A percentile compares a stretch with the other conserved stretches of the same genome.
These are phyloP conservation scores for Orycteropus afer DNA, from an alignment of 2,113 vertebrate genomes.

Conservation along the genomic window DNA sequence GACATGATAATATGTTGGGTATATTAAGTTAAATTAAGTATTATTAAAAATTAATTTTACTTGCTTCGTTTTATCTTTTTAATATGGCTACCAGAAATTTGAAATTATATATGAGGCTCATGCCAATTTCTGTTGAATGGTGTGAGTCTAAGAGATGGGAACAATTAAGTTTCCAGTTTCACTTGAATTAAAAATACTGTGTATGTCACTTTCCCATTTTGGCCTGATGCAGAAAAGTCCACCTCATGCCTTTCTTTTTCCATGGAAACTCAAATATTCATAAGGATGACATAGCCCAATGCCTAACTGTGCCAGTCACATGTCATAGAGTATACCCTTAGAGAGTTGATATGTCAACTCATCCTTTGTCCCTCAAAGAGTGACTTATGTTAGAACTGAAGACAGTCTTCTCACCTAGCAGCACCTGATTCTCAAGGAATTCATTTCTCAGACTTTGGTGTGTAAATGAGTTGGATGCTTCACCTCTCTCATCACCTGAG, in stretches of 20 bases:
- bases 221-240: neutral
- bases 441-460: neutral
- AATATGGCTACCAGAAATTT: neutral
- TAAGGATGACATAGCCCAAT: accelerated
- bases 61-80: neutral
- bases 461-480: neutral
- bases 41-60: neutral
- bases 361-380: neutral
- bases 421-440: neutral
- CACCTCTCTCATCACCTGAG: accelerated
- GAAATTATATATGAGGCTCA: too few relatives aligned
- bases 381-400: neutral
- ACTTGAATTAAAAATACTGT: neutral
- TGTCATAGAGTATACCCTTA: neutral
- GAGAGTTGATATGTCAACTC: neutral
- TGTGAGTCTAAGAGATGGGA: neutral
- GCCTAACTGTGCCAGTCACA: neutral
- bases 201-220: neutral
- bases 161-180: neutral
- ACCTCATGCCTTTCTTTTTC: neutral
- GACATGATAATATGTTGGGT: neutral
- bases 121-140: neutral
- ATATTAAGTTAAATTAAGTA: neutral
- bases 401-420: neutral
- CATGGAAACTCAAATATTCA: neutral